phyloP scores from a whole-genome alignment of 1,140 invertebrate genomes.

The Macrobrachium nipponense region DNA sequence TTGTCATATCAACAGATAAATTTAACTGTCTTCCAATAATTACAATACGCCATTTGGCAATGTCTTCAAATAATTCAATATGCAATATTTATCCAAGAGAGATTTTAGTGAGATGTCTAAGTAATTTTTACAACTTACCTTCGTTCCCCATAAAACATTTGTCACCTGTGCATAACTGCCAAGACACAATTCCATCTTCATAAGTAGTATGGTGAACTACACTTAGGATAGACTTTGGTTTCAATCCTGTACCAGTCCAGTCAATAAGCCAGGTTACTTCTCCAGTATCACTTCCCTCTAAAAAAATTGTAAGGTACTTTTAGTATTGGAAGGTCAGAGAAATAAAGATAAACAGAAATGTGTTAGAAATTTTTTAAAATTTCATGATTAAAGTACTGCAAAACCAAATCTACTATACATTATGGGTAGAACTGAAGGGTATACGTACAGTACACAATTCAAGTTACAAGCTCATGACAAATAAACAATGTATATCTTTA shows the following conservation, averaged over 20 bases:
- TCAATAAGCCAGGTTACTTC: conserved; percentile 39
- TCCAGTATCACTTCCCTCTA: conserved; percentile 28
- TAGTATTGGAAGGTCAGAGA: no score
- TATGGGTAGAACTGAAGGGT: no score
- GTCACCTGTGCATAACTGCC: conserved; percentile 38
- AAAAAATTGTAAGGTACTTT: neutral
- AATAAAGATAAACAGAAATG: no score
- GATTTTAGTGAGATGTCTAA: neutral
- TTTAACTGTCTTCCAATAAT: neutral
- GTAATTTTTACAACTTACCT: neutral
- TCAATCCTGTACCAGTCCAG: conserved; percentile 31
- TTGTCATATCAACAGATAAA: neutral
- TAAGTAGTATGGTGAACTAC: conserved; percentile 36
- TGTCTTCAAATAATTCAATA: no score
- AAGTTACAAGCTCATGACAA: no score
- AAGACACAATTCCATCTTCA: conserved; percentile 22
- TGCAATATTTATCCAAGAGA: neutral
- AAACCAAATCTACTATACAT: no score
- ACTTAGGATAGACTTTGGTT: neutral
- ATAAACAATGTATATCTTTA: no score
- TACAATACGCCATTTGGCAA: neutral
- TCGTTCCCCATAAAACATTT: conserved; percentile 29
- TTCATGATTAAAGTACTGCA: no score
- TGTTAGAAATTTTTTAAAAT: no score
- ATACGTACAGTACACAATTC: no score